Base-by-base conservation (phyloP, 2,113 vertebrate genomes). In the Eptatretus burgeri region DNA sequence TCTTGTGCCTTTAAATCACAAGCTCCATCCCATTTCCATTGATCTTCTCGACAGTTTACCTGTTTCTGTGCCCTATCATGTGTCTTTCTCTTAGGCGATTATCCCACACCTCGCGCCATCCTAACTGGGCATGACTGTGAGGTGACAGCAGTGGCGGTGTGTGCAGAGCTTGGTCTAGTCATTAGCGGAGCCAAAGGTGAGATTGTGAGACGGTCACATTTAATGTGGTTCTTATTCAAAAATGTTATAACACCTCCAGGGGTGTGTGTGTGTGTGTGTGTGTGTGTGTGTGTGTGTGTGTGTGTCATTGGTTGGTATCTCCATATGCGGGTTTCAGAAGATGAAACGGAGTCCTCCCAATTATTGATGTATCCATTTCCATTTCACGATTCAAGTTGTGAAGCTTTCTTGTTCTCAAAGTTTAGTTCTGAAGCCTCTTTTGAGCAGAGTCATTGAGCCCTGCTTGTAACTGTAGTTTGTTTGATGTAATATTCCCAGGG, bases 151-250 rank as follows among this genome's bases (percentile, higher is more conserved):
- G 91, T 95, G 64, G 85, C 88, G 0, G 91, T 96, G 64, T 96
- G 91, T 67, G 91, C 91, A 27, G 91, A 98, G 70, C 81, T 98
- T 67, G 91, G 89, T 63, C 80, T 98, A 2, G 87, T 98, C 73
- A 93, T 98, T 76, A 98, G 89, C 65, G 89, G 91, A 75, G 83
- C 89, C 74, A 94, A 93, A 86, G 91, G 91, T 98, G 66, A 78
- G 81, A 0, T 13, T 19, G 16, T 41, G 50, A 49, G 8, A 16
- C 18, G n/a, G 50, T 10, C 18, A 65, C 27, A n/a, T 51, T 10
- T 50, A 62, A 13, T 60, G 14, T 14, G 41, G 19, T 62, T 65
- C 17, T 62, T 62, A 50, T 51, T 63, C 63, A 50, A 51, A 63
- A 51, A 27, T 51, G 17, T 20, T 14, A 14, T 56, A 51, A 51